Evolutionary conservation across 2,113 vertebrate species (phyloP).

Genomic region (Burhinus oedicnemus): DNA sequence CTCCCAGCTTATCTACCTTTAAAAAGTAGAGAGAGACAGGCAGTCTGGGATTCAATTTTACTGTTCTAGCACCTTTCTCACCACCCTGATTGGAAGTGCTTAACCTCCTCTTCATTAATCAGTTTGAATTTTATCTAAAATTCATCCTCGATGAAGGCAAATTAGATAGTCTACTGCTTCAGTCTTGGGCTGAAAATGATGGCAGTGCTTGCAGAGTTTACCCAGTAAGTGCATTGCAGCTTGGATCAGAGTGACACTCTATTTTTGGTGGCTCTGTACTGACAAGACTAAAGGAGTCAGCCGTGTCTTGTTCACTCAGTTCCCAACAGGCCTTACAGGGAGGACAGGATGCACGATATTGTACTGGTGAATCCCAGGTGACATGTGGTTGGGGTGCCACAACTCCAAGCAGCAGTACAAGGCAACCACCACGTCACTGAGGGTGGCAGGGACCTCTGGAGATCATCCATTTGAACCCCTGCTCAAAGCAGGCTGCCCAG

Average conservation of each 20-base stretch:
- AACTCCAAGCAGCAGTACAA: neutral
- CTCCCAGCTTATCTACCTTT: neutral
- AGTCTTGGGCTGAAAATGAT: neutral
- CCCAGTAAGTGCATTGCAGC: neutral
- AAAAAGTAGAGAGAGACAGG: neutral
- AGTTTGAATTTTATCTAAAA: conserved; percentile 51
- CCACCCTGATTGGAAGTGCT: conserved; percentile 50
- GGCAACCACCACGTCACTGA: neutral
- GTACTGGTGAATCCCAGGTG: neutral
- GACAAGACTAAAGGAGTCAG: neutral
- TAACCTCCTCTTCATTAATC: conserved; percentile 62
- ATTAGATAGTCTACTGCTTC: neutral
- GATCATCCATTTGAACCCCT: neutral
- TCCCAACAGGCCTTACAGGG: neutral
- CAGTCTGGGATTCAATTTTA: neutral
- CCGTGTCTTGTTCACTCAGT: neutral
- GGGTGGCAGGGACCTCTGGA: neutral
- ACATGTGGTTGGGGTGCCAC: accelerated
- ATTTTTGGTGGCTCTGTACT: neutral
- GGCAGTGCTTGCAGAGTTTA: neutral
- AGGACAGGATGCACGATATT: accelerated
- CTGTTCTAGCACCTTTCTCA: neutral
- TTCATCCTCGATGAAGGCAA: neutral
- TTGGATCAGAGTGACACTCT: too few relatives aligned
- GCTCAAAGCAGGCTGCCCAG: neutral